phyloP scores from a whole-genome alignment of 2,797 vertebrate genomes.

The Channallabes apus region DNA sequence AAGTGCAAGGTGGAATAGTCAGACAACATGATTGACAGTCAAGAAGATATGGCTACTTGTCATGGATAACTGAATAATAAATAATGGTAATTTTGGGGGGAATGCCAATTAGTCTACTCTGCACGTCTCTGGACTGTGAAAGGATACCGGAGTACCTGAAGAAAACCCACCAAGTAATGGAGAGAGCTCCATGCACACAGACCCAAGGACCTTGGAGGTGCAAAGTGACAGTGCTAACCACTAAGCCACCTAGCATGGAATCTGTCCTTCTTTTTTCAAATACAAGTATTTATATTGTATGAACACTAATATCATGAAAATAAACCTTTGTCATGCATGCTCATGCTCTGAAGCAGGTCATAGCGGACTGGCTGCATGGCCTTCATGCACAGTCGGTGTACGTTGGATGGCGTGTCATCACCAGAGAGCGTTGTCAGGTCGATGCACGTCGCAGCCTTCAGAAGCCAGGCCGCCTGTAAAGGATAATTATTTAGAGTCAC shows the following conservation, averaged over 20 bases:
- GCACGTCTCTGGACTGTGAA: too few relatives aligned
- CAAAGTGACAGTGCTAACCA: too few relatives aligned
- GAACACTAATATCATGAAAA: neutral
- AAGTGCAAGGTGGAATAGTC: neutral
- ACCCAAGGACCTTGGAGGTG: too few relatives aligned
- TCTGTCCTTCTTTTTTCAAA: neutral
- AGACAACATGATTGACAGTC: neutral
- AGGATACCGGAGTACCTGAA: too few relatives aligned
- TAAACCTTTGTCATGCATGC: constrained; percentile 87
- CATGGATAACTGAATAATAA: neutral
- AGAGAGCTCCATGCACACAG: too few relatives aligned
- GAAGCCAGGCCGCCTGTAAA: constrained; percentile 88
- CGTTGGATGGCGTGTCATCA: constrained; percentile 87
- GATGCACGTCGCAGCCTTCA: constrained; percentile 89
- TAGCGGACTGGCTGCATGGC: constrained; percentile 83
- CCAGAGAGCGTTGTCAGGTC: constrained; percentile 93
- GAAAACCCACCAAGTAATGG: too few relatives aligned
- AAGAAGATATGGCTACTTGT: neutral
- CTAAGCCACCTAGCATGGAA: too few relatives aligned
- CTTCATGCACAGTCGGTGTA: constrained; percentile 89
- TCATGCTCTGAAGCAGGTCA: constrained; percentile 82
- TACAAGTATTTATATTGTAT: neutral
- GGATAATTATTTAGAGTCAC: neutral
- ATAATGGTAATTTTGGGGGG: too few relatives aligned
- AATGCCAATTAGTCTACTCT: too few relatives aligned